A percentile compares a stretch with the other conserved stretches of the same genome.
Evolutionary conservation across 2,797 vertebrate genomes (phyloP).

Genomic region (Pseudochaenichthys georgianus): DNA sequence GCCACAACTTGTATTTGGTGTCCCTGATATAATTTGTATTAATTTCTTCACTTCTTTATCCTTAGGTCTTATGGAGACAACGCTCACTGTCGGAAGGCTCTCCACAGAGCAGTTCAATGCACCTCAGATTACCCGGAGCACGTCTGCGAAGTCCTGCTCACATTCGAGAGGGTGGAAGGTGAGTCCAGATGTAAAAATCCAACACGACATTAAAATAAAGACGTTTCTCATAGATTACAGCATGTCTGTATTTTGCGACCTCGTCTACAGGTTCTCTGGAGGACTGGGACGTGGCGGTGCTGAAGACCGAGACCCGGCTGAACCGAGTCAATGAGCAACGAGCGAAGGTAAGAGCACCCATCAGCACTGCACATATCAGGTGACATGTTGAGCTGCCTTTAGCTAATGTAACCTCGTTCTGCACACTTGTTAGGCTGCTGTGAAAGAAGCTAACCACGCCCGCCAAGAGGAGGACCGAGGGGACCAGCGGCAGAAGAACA

Average conservation of each 20-base stretch:
- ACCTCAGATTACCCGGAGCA: conserved; percentile 98
- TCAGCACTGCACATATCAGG: neutral
- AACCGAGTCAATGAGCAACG: conserved; percentile 94
- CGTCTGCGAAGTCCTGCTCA: conserved; percentile 95
- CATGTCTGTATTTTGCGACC: neutral
- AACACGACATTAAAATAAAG: neutral
- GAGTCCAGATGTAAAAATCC: conserved; percentile 27
- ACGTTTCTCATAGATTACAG: neutral
- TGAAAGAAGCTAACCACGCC: conserved; percentile 90
- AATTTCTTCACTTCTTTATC: neutral
- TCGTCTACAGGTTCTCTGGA: conserved; percentile 89
- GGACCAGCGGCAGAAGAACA: conserved; percentile 87
- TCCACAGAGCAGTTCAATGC: conserved; percentile 96
- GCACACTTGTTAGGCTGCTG: conserved; percentile 85
- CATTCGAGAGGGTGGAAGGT: conserved; percentile 96
- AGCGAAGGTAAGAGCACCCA: conserved; percentile 84
- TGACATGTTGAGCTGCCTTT: conserved; percentile 21
- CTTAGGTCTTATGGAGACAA: conserved; percentile 92
- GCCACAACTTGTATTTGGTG: neutral
- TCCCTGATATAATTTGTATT: neutral
- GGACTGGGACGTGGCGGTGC: conserved; percentile 95
- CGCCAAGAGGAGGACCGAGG: conserved; percentile 90
- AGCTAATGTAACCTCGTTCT: conserved; percentile 25
- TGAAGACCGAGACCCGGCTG: conserved; percentile 92
- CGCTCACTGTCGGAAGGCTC: conserved; percentile 93